Evolutionary conservation across 2,797 vertebrate species (phyloP), one percentile per base, ranked within the genome.

Genomic region (Echeneis naucrates): DNA sequence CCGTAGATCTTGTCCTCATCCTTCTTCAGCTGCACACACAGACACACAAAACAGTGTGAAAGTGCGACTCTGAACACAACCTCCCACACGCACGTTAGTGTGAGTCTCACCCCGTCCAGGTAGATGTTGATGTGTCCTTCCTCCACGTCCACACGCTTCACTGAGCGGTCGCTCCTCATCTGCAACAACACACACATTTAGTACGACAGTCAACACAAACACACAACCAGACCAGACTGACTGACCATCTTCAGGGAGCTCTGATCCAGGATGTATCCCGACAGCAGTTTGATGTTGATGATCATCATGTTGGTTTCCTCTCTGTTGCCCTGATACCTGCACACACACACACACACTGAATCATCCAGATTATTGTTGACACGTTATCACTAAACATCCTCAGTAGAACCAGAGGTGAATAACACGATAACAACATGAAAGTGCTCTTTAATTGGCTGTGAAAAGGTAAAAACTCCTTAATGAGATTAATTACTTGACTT

Each of bases 281-380:
- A 95, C 80, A 94, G 83, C 38, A 94, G 88, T 23, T 93, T 94
- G 75, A 94, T 69, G 77, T 92, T 92, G 68, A 95, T 57, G 78
- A 95, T 90, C 40, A 94, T 90, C 94, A 94, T 95, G 92, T 95
- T 94, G 5, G 93, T 93, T 73, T 94, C 91, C 9, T 75, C 88
- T 53, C 93, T 85, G 27, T 72, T 75, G 33, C 92, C 93, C 45
- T 83, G 83, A 80, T 93, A 94, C 75, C 93, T 92, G 61, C 19
- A 21, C 14, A 70, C 40, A 73, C 38, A 11, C n/a, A 71, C 37
- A 73, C 44, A 77, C 23, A 63, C 48, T n/a, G n/a, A n/a, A n/a
- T n/a, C n/a, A n/a, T n/a, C n/a, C n/a, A n/a, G n/a, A n/a, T n/a
- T n/a, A n/a, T n/a, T n/a, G n/a, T n/a, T n/a, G n/a, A n/a, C n/a